Conservation (phyloP, 1,140 invertebrate species). For the Rhopalosiphum maidis region DNA sequence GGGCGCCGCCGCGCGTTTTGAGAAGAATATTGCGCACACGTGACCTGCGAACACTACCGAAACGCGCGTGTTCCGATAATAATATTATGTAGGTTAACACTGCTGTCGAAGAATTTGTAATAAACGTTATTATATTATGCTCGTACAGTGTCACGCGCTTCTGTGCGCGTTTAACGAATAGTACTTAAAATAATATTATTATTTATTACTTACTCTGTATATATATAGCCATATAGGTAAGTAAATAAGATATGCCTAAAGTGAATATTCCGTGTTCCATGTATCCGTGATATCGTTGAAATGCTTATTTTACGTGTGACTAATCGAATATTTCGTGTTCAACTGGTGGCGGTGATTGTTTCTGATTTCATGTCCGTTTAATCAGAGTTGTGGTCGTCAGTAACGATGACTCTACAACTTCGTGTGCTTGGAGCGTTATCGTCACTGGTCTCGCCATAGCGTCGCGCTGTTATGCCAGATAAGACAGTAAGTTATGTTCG, state of each 20-base stretch:
- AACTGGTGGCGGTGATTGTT: not conserved
- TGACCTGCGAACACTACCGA: conserved; percentile 27
- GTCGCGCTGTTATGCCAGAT: not conserved
- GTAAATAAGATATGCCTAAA: not conserved
- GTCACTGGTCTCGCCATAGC: not conserved
- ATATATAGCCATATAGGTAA: not conserved
- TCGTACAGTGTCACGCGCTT: not conserved
- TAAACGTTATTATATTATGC: not conserved
- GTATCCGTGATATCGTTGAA: not conserved
- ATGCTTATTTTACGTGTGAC: not conserved
- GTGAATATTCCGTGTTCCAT: not conserved
- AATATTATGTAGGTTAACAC: not conserved
- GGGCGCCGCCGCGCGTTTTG: not conserved
- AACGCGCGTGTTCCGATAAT: not conserved
- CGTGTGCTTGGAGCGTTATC: not conserved
- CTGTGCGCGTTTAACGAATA: not conserved
- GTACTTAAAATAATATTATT: not conserved
- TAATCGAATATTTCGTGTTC: not conserved
- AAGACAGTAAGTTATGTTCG: not conserved
- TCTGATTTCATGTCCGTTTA: not conserved
- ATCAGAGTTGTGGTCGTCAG: not conserved
- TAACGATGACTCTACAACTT: not conserved
- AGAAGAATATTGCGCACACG: not conserved
- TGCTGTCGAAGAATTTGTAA: not conserved
- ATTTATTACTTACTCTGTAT: not conserved